Base-by-base conservation (phyloP, 2,113 vertebrate species). In the Amia ocellicauda region DNA sequence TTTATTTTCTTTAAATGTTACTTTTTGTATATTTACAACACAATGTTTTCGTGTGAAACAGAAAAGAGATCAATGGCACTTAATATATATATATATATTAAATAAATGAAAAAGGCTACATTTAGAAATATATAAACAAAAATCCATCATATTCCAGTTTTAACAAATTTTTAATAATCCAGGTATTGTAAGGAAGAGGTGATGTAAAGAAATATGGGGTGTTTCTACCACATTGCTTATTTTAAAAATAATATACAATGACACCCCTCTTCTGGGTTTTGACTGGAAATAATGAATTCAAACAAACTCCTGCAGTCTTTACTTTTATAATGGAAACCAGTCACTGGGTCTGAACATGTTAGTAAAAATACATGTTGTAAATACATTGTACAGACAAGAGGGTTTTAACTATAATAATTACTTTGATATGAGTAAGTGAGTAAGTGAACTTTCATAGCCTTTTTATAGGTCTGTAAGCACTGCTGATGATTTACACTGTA, bases 311-410 rank as follows among this genome's bases (percentile, higher is more conserved):
- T 11, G 7, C 22, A 27, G 7, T 7, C 27, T 22, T 55, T 24
- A 17, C 14, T 28, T 16, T 24, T 27, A 17, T 13, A 55, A 24
- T 7, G 17, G 17, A 16, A 10, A 55, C 7, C 24, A 55, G 22
- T 55, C 14, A 28, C 16, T 55, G 24, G 16, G 52, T 55, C 24
- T 26, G 27, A 31, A 7, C n/a, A 13, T 17, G 13, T 10, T 29
- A 16, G 26, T 10, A 52, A 10, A 19, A 22, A 19, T 10, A 20
- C 22, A 10, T 55, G 27, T 27, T 55, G 27, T 56, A 31, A 9
- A 56, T 56, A 56, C 53, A 56, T 56, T 56, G 26, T 56, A 56
- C 53, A 29, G 53, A 28, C 26, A 56, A 56, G 27, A n/a, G 22
- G 29, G 17, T 7, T 56, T 31, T 31, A 31, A 27, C 27, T 56